These are phyloP conservation scores for Amorpha juglandis DNA, from an alignment of 2,888 invertebrate species.

Conservation along the genomic window DNA sequence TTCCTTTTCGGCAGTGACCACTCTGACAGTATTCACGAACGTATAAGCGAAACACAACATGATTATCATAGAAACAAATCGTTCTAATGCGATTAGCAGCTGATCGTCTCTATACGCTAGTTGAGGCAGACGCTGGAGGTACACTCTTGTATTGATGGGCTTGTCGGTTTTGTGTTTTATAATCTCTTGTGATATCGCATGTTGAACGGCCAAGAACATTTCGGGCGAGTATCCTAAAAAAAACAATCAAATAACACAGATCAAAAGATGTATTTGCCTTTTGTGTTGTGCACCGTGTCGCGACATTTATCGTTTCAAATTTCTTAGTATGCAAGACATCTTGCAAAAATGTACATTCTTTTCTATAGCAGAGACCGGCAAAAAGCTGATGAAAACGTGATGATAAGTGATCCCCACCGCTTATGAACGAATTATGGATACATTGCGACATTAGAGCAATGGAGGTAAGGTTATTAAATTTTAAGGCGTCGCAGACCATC, in stretches of 20 bases:
- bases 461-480: no score
- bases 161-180: slow-evolving; percentile 70
- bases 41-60: slow-evolving; percentile 93
- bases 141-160: slow-evolving; percentile 67
- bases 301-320: no score
- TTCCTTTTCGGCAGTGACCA: slow-evolving; percentile 90
- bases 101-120: slow-evolving; percentile 88
- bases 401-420: no score
- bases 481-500: no score
- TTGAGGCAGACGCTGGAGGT: slow-evolving; percentile 89
- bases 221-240: slow-evolving; percentile 73
- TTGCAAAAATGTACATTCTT: no score
- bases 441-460: no score
- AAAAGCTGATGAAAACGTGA: no score
- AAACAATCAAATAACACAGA: slow-evolving; percentile 60
- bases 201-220: slow-evolving; percentile 75
- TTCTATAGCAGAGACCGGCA: no score
- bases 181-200: slow-evolving; percentile 72
- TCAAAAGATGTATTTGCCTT: neutral
- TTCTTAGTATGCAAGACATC: no score
- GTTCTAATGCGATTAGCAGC: slow-evolving; percentile 87
- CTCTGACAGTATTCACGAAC: slow-evolving; percentile 90
- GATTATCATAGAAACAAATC: slow-evolving; percentile 90
- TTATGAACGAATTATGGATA: no score
- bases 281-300: no score